phyloP scores from a whole-genome alignment of 2,113 vertebrate genomes.

The Acanthochromis polyacanthus region DNA sequence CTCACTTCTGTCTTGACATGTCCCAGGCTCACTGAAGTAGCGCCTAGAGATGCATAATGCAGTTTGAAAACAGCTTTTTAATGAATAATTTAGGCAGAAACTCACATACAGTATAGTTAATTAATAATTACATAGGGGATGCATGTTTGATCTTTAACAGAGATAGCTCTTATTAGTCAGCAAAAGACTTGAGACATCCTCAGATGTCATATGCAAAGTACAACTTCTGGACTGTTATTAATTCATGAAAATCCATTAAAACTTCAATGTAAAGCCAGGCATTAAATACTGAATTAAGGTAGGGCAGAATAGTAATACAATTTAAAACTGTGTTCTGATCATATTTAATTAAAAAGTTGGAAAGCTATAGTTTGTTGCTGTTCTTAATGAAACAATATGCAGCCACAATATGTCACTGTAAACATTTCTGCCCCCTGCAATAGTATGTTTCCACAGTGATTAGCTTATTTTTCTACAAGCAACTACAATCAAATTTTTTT shows the following conservation, averaged over 20 bases:
- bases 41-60: conserved; percentile 58
- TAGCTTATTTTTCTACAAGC: too few species aligned
- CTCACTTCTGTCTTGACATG: conserved; percentile 69
- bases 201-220: neutral
- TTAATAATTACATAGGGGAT: conserved; percentile 6
- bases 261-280: neutral
- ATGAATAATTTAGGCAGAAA: conserved; percentile 25
- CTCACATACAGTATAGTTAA: conserved; percentile 12
- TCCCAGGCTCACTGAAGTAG: conserved; percentile 52
- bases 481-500: too few species aligned
- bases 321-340: too few species aligned
- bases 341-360: too few species aligned
- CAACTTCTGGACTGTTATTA: neutral
- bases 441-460: too few species aligned
- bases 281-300: too few species aligned
- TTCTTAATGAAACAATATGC: too few species aligned
- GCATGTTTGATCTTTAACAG: neutral
- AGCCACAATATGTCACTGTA: too few species aligned
- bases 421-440: too few species aligned
- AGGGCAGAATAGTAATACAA: too few species aligned
- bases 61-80: conserved; percentile 36
- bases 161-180: neutral
- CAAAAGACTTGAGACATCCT: neutral
- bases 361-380: too few species aligned
- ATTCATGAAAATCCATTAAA: neutral